Evolutionary conservation across 2,797 vertebrate genomes (phyloP).

Genomic region (Gambusia yucatana): DNA sequence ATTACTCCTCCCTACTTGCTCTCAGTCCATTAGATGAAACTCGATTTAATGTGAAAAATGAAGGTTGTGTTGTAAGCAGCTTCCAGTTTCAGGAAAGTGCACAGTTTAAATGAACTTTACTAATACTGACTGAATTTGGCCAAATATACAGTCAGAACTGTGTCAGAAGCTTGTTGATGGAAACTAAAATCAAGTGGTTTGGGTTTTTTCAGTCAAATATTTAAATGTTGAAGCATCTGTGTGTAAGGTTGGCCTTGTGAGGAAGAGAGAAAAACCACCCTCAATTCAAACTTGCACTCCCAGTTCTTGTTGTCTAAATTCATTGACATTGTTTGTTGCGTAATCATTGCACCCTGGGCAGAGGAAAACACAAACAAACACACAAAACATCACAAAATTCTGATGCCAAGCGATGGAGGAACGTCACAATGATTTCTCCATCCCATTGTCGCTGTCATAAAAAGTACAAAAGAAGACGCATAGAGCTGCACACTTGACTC

Average conservation of each 20-base stretch:
- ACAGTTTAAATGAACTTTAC: not conserved
- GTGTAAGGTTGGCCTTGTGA: not conserved
- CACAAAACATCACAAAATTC: not conserved
- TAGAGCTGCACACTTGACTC: constrained; percentile 7
- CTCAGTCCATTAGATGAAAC: not conserved
- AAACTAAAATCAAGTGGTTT: not conserved
- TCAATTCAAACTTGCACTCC: not conserved
- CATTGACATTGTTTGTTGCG: not conserved
- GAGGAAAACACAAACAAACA: not conserved
- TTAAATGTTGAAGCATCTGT: not conserved
- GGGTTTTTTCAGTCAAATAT: not conserved
- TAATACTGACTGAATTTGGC: not conserved
- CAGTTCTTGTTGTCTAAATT: not conserved
- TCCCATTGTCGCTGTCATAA: constrained; percentile 4
- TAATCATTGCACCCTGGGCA: not conserved
- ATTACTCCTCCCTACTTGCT: not conserved
- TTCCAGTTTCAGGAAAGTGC: not conserved
- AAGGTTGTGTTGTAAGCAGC: not conserved
- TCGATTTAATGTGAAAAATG: not conserved
- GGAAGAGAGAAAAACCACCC: not conserved
- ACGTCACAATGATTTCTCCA: constrained; percentile 15
- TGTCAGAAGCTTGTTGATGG: not conserved
- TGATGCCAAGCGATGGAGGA: constrained; percentile 30
- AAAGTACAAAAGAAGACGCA: constrained; percentile 14
- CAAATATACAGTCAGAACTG: not conserved